These are phyloP conservation scores for Planococcus citri DNA, from an alignment of 1,140 invertebrate genomes.

Conservation along the genomic window DNA sequence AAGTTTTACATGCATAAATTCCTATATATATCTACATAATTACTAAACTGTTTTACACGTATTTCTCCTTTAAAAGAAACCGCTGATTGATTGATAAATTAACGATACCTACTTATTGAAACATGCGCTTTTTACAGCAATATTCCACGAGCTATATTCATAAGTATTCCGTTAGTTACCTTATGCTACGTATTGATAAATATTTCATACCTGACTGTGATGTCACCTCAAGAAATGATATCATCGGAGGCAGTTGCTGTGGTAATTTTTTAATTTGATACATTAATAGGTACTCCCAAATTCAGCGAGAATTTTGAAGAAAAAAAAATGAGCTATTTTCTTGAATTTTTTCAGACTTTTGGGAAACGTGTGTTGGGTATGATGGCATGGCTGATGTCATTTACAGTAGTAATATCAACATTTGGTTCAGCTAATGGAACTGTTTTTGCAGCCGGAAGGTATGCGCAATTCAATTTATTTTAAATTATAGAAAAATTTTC, in stretches of 20 bases:
- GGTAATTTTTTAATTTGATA: constrained; percentile 34
- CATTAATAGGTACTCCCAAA: no score
- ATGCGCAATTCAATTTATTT: constrained; percentile 25
- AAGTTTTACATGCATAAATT: constrained; percentile 32
- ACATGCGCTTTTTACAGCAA: constrained; percentile 47
- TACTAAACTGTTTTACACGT: neutral
- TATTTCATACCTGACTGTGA: constrained; percentile 90
- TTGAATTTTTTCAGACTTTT: constrained; percentile 46
- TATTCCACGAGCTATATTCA: constrained; percentile 87
- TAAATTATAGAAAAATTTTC: no score
- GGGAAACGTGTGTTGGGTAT: constrained; percentile 70
- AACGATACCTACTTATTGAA: neutral
- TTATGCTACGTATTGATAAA: constrained; percentile 93
- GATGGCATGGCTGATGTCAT: constrained; percentile 83
- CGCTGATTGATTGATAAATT: neutral
- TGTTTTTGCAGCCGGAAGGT: constrained; percentile 77
- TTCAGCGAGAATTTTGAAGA: neutral
- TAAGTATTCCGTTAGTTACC: constrained; percentile 91
- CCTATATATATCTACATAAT: no score
- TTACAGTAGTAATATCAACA: constrained; percentile 90
- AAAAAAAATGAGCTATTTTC: no score
- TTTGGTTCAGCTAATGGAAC: constrained; percentile 96
- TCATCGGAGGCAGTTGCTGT: constrained; percentile 92
- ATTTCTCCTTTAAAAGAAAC: neutral
- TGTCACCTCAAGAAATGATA: constrained; percentile 89